Conservation (phyloP, 2,888 invertebrate species). For the Eulithis testata region DNA sequence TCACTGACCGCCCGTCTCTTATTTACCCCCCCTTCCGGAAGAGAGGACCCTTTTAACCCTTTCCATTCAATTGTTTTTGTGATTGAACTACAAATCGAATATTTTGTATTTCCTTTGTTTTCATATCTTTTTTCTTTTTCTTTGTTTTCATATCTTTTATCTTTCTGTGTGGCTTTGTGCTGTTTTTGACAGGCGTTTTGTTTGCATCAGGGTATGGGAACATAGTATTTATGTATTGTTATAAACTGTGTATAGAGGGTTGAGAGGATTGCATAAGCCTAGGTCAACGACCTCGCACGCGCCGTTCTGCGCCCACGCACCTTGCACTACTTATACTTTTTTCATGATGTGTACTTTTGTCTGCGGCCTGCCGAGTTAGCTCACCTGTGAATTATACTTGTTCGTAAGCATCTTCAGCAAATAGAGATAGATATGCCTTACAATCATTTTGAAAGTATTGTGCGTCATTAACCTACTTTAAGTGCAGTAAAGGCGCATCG, state of each 20-base stretch:
- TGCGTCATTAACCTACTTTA: conserved; percentile 4
- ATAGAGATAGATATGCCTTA: neutral
- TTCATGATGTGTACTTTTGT: conserved; percentile 21
- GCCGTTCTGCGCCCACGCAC: conserved; percentile 34
- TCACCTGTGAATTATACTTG: neutral
- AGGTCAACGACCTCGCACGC: conserved; percentile 35
- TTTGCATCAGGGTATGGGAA: neutral
- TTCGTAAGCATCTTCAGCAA: conserved; percentile 1
- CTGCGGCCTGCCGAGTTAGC: conserved; percentile 1
- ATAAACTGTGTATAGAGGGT: conserved; percentile 6
- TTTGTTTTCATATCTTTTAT: conserved; percentile 21
- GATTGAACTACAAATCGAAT: conserved; percentile 22
- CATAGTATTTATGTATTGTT: too few relatives aligned
- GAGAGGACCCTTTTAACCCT: conserved; percentile 15
- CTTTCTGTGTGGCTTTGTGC: neutral
- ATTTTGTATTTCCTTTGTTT: conserved; percentile 18
- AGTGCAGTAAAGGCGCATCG: neutral
- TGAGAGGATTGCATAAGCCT: conserved; percentile 26
- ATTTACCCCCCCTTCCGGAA: conserved; percentile 14
- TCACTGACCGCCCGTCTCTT: conserved; percentile 9
- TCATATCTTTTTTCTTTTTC: conserved; percentile 21
- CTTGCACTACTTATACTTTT: conserved; percentile 18
- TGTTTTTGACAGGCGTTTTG: neutral
- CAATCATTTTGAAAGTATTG: neutral
- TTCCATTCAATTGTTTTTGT: conserved; percentile 27